Percentiles rank a stretch among this genome's conserved stretches.
phyloP scores from a whole-genome alignment of 2,888 invertebrate species.

The Caenorhabditis panamensis region DNA sequence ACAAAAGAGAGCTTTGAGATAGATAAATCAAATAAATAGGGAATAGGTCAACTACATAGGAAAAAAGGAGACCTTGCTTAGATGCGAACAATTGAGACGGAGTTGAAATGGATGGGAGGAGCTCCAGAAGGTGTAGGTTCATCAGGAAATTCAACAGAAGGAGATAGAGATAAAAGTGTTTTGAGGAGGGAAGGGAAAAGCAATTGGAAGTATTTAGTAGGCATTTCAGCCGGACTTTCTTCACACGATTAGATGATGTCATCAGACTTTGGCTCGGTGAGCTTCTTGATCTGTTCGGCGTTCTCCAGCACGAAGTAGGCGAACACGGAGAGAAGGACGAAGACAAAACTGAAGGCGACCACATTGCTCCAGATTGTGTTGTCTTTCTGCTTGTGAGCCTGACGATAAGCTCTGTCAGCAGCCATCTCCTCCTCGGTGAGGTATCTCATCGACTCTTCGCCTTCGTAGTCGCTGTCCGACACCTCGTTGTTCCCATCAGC shows the following conservation, averaged over 20 bases:
- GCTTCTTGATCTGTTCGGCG: conserved; percentile 26
- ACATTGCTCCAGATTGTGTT: conserved; percentile 8
- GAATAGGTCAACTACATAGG: not conserved
- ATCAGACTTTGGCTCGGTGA: conserved; percentile 16
- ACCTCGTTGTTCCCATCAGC: not conserved
- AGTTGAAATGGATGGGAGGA: not conserved
- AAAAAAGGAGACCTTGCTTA: not conserved
- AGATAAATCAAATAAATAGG: not conserved
- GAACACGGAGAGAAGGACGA: conserved; percentile 49
- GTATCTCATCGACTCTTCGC: conserved; percentile 63
- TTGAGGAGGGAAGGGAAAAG: not conserved
- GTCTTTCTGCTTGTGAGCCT: not conserved
- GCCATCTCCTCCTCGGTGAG: conserved; percentile 63
- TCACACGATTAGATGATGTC: conserved; percentile 22
- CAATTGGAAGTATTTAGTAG: not conserved
- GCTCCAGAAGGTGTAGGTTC: conserved; percentile 11
- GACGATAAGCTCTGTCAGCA: conserved; percentile 31
- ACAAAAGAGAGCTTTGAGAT: conserved; percentile 1
- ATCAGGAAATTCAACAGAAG: conserved; percentile 23
- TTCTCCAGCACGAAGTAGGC: conserved; percentile 56
- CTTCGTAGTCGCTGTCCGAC: conserved; percentile 54
- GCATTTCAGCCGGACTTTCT: not conserved
- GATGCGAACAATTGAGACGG: not conserved
- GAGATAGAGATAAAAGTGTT: not conserved
- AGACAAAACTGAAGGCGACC: conserved; percentile 7